Conservation (phyloP, 2,888 invertebrate genomes). For the Dryobotodes eremita region DNA sequence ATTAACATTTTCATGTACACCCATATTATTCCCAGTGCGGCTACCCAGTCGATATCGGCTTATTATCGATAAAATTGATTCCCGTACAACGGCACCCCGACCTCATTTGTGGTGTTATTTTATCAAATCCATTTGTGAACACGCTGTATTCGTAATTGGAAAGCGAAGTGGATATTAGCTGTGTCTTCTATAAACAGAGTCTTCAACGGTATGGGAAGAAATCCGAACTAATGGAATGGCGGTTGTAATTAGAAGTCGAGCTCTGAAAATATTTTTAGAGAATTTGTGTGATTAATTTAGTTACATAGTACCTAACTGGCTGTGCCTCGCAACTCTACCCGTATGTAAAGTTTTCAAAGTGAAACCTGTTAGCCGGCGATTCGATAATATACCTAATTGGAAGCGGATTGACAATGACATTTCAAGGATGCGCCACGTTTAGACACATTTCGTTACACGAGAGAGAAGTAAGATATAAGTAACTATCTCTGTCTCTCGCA, state of each 20-base stretch:
- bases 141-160: conserved; percentile 44
- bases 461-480: no score
- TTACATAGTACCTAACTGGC: background rate
- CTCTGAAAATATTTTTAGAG: conserved; percentile 12
- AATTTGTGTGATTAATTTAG: background rate
- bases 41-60: conserved; percentile 43
- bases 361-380: no score
- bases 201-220: conserved; percentile 11
- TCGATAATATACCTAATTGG: no score
- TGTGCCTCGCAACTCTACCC: no score
- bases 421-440: no score
- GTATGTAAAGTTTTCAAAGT: background rate
- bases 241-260: conserved; percentile 12
- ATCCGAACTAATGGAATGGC: background rate
- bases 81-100: conserved; percentile 47
- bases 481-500: no score
- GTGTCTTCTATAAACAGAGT: conserved; percentile 24
- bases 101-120: conserved; percentile 65
- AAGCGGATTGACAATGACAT: no score
- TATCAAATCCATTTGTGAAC: conserved; percentile 53
- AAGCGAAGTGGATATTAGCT: conserved; percentile 5
- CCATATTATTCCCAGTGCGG: conserved; percentile 32
- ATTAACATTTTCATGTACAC: conserved; percentile 29
- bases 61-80: conserved; percentile 68
- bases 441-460: no score